These are phyloP conservation scores for Cheirogaleus major DNA, from an alignment of 2,797 vertebrate genomes.

Conservation along the genomic window DNA sequence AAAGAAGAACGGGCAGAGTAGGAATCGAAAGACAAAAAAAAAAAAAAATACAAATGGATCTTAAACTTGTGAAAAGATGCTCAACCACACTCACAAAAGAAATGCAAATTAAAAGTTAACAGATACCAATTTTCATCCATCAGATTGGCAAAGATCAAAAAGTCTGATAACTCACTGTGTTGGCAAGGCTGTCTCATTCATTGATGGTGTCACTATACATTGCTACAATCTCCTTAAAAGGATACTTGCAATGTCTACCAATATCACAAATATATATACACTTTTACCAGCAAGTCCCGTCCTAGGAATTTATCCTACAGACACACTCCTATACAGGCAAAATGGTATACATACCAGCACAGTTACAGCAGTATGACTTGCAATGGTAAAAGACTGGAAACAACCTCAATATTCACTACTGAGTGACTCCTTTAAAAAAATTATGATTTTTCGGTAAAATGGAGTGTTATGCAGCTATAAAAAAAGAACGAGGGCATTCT, in stretches of 20 bases:
- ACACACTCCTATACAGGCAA: neutral
- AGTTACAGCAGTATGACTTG: neutral
- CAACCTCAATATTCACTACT: neutral
- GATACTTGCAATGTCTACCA: neutral
- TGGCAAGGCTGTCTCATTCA: neutral
- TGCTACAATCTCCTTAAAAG: neutral
- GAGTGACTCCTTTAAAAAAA: neutral
- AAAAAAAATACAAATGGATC: slow-evolving; percentile 35
- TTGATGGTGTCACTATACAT: neutral
- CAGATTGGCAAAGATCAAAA: slow-evolving; percentile 37
- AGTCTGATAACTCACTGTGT: neutral
- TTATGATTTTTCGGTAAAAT: neutral
- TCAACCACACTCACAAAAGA: slow-evolving; percentile 50
- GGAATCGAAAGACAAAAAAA: neutral
- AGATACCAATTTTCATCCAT: slow-evolving; percentile 14
- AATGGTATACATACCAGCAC: neutral
- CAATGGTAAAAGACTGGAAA: neutral
- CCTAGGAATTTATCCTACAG: neutral
- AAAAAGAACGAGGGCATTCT: neutral
- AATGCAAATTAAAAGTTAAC: slow-evolving; percentile 63
- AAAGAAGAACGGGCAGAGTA: neutral
- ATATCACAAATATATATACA: neutral
- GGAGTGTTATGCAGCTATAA: neutral
- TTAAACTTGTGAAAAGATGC: slow-evolving; percentile 5
- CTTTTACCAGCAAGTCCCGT: neutral